phyloP scores from a whole-genome alignment of 2,797 vertebrate species.

The Aythya fuligula region DNA sequence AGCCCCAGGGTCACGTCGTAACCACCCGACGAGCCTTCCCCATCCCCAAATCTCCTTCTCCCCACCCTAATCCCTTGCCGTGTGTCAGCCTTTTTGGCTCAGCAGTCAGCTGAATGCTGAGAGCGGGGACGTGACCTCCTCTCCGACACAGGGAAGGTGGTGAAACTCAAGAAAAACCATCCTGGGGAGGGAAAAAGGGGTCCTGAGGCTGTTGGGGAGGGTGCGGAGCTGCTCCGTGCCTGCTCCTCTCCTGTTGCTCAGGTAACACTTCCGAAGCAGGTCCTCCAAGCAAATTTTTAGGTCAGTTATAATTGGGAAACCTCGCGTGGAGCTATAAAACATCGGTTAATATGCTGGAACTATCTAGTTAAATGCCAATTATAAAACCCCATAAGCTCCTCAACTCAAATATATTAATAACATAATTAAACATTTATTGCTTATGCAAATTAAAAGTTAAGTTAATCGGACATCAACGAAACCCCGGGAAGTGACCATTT shows the following conservation, averaged over 20 bases:
- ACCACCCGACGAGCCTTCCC: not conserved
- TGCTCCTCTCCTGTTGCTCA: slow-evolving; percentile 25
- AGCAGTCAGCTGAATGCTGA: not conserved
- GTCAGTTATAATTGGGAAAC: slow-evolving; percentile 73
- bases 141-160: not conserved
- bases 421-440: slow-evolving; percentile 81
- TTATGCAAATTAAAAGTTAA: slow-evolving; percentile 77
- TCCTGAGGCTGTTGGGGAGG: not conserved
- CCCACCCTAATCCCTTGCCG: not conserved
- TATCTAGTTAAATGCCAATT: slow-evolving; percentile 82
- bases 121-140: not conserved
- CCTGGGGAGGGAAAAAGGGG: not conserved
- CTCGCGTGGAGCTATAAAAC: slow-evolving; percentile 56
- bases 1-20: not conserved
- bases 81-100: not conserved
- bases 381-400: slow-evolving; percentile 76
- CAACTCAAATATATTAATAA: slow-evolving; percentile 81
- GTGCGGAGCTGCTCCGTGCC: not conserved
- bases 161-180: not conserved
- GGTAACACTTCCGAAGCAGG: slow-evolving; percentile 46
- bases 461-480: slow-evolving; percentile 70
- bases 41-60: not conserved
- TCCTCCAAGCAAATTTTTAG: slow-evolving; percentile 56
- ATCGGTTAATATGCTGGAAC: slow-evolving; percentile 76
- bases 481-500: slow-evolving; percentile 75